Conservation (phyloP, 2,888 invertebrate genomes). For the Himalopsyche japonica region DNA sequence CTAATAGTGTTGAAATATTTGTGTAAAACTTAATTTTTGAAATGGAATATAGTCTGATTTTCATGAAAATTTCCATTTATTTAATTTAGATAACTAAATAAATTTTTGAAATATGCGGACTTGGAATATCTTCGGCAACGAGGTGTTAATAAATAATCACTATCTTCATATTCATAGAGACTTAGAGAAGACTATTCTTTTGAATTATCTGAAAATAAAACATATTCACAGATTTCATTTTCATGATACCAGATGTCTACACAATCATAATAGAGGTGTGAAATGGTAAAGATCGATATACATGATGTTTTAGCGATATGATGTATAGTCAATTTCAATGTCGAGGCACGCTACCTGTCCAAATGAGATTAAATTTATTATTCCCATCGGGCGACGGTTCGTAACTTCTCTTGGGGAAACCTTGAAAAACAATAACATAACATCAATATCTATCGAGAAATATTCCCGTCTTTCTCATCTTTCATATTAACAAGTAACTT, state of each 20-base stretch:
- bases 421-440: constrained; percentile 27
- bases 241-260: background rate
- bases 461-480: background rate
- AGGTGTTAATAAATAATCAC: no score
- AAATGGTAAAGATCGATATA: background rate
- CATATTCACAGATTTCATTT: no score
- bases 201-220: no score
- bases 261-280: background rate
- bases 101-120: no score
- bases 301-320: constrained; percentile 3
- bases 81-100: no score
- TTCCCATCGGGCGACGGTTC: constrained; percentile 36
- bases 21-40: no score
- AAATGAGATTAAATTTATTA: constrained; percentile 39
- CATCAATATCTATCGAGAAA: background rate
- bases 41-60: no score
- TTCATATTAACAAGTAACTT: background rate
- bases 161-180: no score
- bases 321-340: constrained; percentile 34
- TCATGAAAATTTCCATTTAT: no score
- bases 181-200: no score
- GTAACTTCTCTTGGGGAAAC: constrained; percentile 38
- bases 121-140: no score
- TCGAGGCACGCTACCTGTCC: constrained; percentile 38
- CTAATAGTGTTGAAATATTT: no score